Percentiles rank a stretch among this genome's conserved stretches.
Evolutionary conservation across 1,140 invertebrate species (phyloP).

Genomic region (Patella vulgata): DNA sequence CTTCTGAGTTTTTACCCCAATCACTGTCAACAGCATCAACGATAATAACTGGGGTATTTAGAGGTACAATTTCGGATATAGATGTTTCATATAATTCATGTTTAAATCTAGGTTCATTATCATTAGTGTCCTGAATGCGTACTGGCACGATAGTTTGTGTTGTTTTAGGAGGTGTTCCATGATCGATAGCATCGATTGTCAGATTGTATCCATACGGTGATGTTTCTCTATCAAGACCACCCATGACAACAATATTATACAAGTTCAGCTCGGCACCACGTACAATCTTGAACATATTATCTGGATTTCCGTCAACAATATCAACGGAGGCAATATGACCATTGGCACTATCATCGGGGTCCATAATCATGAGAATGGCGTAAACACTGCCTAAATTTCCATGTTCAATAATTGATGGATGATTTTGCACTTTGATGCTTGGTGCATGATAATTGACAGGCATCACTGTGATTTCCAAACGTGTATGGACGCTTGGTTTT

Average conservation of each 20-base stretch:
- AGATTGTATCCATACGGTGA: conserved; percentile 73
- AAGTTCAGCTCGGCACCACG: conserved; percentile 67
- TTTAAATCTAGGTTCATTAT: conserved; percentile 89
- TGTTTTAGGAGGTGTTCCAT: conserved; percentile 77
- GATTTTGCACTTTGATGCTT: conserved; percentile 78
- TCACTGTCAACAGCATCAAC: conserved; percentile 70
- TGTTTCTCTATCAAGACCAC: conserved; percentile 78
- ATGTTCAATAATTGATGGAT: conserved; percentile 85
- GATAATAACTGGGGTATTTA: conserved; percentile 82
- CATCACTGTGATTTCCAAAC: conserved; percentile 80
- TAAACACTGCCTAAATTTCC: conserved; percentile 69
- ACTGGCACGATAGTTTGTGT: conserved; percentile 59
- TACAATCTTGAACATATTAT: conserved; percentile 84
- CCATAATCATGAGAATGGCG: conserved; percentile 86
- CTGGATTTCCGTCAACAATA: conserved; percentile 81
- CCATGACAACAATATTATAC: conserved; percentile 67
- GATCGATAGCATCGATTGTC: conserved; percentile 84
- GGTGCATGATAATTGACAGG: conserved; percentile 89
- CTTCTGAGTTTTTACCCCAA: conserved; percentile 79
- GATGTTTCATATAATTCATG: conserved; percentile 87
- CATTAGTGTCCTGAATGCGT: conserved; percentile 82
- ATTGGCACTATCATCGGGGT: conserved; percentile 83
- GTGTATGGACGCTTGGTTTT: conserved; percentile 72
- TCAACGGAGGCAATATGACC: conserved; percentile 85
- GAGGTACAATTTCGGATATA: conserved; percentile 87